phyloP scores from a whole-genome alignment of 2,888 invertebrate species.

The Sthenelais limicola region DNA sequence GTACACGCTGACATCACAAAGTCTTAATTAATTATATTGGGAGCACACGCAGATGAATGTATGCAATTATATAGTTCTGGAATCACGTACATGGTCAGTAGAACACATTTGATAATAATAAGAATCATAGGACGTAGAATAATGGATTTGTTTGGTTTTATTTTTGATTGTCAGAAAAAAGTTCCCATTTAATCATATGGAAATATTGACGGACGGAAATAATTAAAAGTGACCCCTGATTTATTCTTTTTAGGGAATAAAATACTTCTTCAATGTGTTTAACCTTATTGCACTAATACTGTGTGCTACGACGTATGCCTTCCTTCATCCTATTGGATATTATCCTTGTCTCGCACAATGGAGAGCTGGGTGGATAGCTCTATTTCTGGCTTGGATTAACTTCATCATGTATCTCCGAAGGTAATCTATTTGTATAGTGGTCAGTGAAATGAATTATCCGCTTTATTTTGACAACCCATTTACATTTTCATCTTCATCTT shows the following conservation, averaged over 20 bases:
- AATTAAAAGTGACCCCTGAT: neutral
- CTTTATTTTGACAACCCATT: no score
- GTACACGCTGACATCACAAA: no score
- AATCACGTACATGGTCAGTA: no score
- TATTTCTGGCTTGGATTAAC: conserved; percentile 57
- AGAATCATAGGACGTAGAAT: no score
- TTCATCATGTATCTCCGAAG: conserved; percentile 59
- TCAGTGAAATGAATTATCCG: no score
- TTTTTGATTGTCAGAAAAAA: neutral
- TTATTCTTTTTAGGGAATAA: conserved; percentile 43
- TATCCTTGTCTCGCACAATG: conserved; percentile 60
- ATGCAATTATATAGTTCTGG: no score
- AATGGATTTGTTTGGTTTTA: neutral
- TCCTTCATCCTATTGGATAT: conserved; percentile 53
- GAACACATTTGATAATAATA: no score
- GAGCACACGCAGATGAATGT: no score
- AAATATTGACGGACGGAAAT: no score
- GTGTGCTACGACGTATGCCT: conserved; percentile 50
- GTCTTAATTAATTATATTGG: no score
- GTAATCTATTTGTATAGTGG: no score
- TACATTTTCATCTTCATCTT: neutral
- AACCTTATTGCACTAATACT: conserved; percentile 53
- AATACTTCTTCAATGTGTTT: conserved; percentile 53
- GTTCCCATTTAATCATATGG: no score
- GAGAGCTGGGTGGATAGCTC: conserved; percentile 62